Evolutionary conservation across 1,140 invertebrate species (phyloP).

Genomic region (Drosophila watanabei): DNA sequence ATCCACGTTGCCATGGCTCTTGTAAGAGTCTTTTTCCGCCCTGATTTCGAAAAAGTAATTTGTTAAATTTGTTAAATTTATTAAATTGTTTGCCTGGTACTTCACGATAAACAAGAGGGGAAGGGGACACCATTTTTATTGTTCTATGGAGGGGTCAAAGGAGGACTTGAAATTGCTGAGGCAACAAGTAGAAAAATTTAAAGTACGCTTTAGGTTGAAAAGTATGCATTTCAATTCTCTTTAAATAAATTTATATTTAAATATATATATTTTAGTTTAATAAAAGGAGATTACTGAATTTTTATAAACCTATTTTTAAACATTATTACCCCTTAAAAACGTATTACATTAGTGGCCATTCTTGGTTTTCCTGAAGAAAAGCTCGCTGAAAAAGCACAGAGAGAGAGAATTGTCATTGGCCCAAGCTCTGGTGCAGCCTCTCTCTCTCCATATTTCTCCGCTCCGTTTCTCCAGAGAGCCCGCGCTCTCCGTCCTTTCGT

Average conservation of each 20-base stretch:
- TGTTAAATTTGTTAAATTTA: conserved; percentile 64
- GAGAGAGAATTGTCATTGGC: conserved; percentile 45
- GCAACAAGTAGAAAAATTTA: neutral
- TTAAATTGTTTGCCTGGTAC: conserved; percentile 32
- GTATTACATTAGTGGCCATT: neutral
- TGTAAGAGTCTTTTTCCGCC: conserved; percentile 25
- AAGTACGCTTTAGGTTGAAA: neutral
- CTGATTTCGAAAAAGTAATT: conserved; percentile 48
- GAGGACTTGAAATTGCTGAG: conserved; percentile 1
- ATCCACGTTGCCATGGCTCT: conserved; percentile 22
- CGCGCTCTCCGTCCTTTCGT: conserved; percentile 70
- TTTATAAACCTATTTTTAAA: neutral
- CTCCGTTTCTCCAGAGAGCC: conserved; percentile 30
- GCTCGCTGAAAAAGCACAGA: conserved; percentile 68
- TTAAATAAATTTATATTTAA: neutral
- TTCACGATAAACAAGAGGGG: conserved; percentile 9
- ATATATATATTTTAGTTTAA: neutral
- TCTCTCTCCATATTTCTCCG: conserved; percentile 18
- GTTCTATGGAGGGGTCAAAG: neutral
- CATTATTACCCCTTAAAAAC: neutral
- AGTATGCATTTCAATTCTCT: neutral
- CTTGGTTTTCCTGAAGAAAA: conserved; percentile 54
- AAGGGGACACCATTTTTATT: neutral
- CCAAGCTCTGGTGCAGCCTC: conserved; percentile 18
- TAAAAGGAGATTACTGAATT: neutral